These are phyloP conservation scores for Chamaea fasciata DNA, from an alignment of 2,113 vertebrate species.

Conservation along the genomic window DNA sequence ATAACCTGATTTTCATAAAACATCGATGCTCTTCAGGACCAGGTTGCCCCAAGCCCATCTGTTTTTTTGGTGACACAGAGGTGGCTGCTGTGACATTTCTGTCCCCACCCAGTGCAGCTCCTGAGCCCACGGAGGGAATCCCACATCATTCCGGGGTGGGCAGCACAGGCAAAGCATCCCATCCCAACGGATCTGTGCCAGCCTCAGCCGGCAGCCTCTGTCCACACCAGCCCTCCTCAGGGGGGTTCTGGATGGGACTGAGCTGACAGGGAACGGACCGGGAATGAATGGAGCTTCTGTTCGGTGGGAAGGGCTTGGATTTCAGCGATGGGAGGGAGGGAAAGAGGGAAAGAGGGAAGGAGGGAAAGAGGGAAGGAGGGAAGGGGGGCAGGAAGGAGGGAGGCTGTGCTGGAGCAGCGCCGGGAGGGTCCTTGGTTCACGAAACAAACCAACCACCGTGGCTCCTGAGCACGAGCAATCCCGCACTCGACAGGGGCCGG, in stretches of 20 bases:
- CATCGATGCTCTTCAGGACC: no score
- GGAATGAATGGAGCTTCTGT: background rate
- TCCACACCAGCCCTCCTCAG: background rate
- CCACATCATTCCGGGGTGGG: fast-evolving
- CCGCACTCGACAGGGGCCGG: background rate
- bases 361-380: background rate
- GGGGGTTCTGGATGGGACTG: background rate
- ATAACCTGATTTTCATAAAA: background rate
- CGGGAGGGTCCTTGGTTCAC: background rate
- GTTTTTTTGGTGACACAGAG: fast-evolving
- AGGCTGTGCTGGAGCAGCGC: background rate
- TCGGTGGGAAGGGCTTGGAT: background rate
- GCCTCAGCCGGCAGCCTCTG: background rate
- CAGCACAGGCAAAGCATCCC: background rate
- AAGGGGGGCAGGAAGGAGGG: background rate
- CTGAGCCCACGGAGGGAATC: fast-evolving
- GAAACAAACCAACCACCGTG: conserved; percentile 7
- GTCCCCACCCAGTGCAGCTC: background rate
- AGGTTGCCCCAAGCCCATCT: background rate
- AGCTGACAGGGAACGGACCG: background rate
- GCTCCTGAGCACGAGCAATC: background rate
- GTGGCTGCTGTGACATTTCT: background rate
- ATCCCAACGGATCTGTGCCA: background rate
- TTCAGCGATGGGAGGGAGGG: background rate
- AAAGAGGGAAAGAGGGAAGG: background rate